A percentile compares a stretch with the other conserved stretches of the same genome.
Evolutionary conservation across 2,113 vertebrate genomes (phyloP).

Genomic region (Panthera tigris): DNA sequence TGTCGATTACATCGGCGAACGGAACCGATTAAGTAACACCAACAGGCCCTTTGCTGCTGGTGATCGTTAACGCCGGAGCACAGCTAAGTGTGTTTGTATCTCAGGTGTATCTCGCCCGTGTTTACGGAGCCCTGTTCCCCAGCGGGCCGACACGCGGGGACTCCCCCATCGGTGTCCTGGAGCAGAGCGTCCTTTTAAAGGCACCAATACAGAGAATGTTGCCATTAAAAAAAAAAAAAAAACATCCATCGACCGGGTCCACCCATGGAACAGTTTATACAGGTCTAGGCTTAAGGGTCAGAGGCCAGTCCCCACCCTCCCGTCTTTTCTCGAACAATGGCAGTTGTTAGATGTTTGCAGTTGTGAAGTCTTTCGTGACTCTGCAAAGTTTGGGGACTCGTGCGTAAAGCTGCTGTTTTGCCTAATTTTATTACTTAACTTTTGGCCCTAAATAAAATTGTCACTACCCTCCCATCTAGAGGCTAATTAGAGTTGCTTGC

Average conservation of each 20-base stretch:
- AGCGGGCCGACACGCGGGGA: accelerated
- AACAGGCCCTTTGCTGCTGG: constrained; percentile 61
- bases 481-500: not conserved
- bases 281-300: not conserved
- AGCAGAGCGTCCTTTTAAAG: not conserved
- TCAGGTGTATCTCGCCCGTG: not conserved
- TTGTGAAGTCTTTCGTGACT: not conserved
- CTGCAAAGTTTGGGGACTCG: not conserved
- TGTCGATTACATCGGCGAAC: constrained; percentile 78
- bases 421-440: not conserved
- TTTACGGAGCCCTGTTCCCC: not conserved
- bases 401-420: not conserved
- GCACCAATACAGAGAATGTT: not conserved
- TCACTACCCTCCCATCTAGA: not conserved
- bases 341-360: not conserved
- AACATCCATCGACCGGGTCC: accelerated
- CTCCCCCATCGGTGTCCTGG: not conserved
- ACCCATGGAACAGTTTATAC: not conserved
- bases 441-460: constrained; percentile 42
- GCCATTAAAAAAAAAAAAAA: not conserved
- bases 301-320: accelerated
- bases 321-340: not conserved
- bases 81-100: not conserved
- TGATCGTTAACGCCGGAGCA: not conserved
- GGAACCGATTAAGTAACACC: constrained; percentile 69